Conservation (phyloP, 2,888 invertebrate species). For the Aphelenchoides bicaudatus region DNA sequence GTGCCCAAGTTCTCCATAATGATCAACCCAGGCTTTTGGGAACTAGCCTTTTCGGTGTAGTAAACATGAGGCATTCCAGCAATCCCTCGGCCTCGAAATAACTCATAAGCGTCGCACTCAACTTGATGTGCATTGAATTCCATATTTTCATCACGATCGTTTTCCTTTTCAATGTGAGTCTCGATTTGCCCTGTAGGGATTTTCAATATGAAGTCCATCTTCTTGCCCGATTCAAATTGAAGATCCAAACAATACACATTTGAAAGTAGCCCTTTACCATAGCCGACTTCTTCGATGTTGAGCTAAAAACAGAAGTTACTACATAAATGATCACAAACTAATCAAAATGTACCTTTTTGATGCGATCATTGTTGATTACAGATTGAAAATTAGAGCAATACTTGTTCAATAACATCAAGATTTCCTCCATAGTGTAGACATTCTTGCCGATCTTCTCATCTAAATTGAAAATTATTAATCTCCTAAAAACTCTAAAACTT, state of each 20-base stretch:
- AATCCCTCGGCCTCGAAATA: background rate
- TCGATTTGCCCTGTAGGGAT: slow-evolving; percentile 7
- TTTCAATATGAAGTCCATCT: slow-evolving; percentile 5
- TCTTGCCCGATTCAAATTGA: background rate
- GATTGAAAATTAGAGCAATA: no score
- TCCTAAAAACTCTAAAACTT: no score
- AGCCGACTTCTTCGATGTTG: background rate
- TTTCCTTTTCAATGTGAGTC: background rate
- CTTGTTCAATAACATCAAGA: no score
- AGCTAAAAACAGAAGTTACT: background rate
- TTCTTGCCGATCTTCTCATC: no score
- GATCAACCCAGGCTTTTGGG: background rate
- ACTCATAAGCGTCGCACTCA: background rate
- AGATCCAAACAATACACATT: background rate
- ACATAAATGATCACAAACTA: no score
- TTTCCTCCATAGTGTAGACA: no score
- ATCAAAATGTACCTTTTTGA: no score
- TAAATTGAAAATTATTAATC: no score
- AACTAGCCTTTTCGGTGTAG: background rate
- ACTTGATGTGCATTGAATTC: background rate
- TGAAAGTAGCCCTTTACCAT: background rate
- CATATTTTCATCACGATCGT: background rate
- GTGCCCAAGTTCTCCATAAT: background rate
- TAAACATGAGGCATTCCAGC: background rate
- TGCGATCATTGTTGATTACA: no score